Evolutionary conservation across 2,888 invertebrate species (phyloP), one percentile per base, ranked within the genome.

Genomic region (Aspidiotus destructor): DNA sequence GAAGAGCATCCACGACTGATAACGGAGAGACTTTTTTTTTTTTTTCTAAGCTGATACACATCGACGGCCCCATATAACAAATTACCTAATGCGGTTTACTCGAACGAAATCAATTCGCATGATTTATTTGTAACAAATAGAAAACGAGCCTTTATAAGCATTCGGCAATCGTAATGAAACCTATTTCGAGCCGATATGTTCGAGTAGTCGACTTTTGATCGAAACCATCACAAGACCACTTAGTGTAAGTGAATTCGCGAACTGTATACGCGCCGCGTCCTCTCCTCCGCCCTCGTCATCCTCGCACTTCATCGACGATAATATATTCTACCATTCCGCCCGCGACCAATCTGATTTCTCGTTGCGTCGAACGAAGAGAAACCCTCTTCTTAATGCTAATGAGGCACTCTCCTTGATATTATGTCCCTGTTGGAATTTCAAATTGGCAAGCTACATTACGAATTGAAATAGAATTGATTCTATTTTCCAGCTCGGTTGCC

Each of bases 351-450:
- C 42, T 15, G 61, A 62, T 17, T 57, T n/a, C 57, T 13, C 57
- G 52, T 15, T 52, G 52, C 57, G 15, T 10, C 17, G 57, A 62
- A n/a, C 41, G 48, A 62, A n/a, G 48, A 28, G 28, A 48, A 44
- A 42, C 64, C 64, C 64, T 64, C 64, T 41, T 65, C 65, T 65
- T 65, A 65, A 65, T 65, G 65, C 55, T 65, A 65, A 65, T 65
- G 65, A 65, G 65, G 65, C 65, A 65, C 65, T 65, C 65, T 65
- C 65, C 65, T 65, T 65, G 65, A 65, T 65, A 65, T 65, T 65
- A 65, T 57, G 65, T 65, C 65, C 55, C 65, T 65, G 65, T 65
- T 65, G 65, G 65, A 65, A 65, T 65, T 65, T 65, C 65, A 65
- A 65, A 65, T 65, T 65, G 65, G 65, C 65, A 55, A 65, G 65